Evolutionary conservation across 2,888 invertebrate genomes (phyloP).

Genomic region (Zaprionus lineosus): DNA sequence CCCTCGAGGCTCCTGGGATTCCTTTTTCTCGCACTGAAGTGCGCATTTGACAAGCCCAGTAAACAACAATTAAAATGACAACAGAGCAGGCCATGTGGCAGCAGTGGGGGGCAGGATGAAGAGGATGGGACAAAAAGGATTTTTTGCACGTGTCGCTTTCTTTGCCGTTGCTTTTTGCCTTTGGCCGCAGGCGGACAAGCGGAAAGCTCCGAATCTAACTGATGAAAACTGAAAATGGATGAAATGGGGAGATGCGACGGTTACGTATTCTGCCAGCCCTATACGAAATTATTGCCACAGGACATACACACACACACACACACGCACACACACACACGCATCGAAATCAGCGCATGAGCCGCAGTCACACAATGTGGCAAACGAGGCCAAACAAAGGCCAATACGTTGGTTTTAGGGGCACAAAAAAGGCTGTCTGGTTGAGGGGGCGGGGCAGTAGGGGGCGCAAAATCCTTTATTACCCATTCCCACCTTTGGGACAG

Average conservation of each 20-base stretch:
- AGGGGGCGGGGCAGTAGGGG: too few relatives aligned
- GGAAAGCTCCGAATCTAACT: conserved; percentile 41
- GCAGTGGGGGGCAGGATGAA: too few relatives aligned
- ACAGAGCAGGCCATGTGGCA: conserved; percentile 51
- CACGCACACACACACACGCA: background rate
- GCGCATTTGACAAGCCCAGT: conserved; percentile 77
- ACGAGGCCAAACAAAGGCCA: conserved; percentile 26
- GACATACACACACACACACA: conserved; percentile 46
- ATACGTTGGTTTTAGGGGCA: conserved; percentile 4
- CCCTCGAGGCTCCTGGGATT: conserved; percentile 23
- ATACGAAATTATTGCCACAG: conserved; percentile 71
- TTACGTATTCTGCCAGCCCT: conserved; percentile 20
- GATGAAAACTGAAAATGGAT: conserved; percentile 64
- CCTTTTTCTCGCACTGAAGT: conserved; percentile 55
- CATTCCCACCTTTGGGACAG: too few relatives aligned
- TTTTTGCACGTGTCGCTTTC: conserved; percentile 53
- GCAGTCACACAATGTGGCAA: conserved; percentile 31
- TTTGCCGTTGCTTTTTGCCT: conserved; percentile 8
- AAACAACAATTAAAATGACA: conserved; percentile 81
- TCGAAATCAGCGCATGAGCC: conserved; percentile 23
- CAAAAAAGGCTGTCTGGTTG: too few relatives aligned
- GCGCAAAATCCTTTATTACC: too few relatives aligned
- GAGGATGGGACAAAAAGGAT: too few relatives aligned
- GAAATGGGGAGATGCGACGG: conserved; percentile 8
- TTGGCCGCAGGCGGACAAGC: background rate